phyloP scores from a whole-genome alignment of 2,888 invertebrate genomes.

The Xestia xanthographa region DNA sequence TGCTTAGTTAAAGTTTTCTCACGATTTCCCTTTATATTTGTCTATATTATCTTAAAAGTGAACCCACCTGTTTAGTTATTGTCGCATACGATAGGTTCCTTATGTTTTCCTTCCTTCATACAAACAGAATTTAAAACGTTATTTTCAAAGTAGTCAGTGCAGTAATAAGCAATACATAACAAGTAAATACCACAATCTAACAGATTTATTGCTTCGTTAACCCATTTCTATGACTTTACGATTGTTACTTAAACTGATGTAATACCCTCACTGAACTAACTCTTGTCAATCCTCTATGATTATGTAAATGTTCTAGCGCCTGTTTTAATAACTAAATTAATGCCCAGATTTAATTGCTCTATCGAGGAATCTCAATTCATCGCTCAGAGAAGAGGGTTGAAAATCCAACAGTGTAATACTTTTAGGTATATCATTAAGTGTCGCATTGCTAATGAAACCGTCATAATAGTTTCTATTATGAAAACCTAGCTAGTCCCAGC shows the following conservation, averaged over 20 bases:
- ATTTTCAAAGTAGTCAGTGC: not conserved
- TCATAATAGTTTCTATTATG: too few relatives aligned
- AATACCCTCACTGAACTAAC: slow-evolving; percentile 4
- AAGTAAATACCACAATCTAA: not conserved
- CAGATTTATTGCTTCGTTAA: slow-evolving; percentile 10
- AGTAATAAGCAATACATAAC: not conserved
- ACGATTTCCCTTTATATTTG: not conserved
- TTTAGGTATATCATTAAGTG: not conserved
- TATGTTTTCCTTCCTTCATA: not conserved
- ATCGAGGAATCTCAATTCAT: not conserved
- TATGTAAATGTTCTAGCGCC: not conserved
- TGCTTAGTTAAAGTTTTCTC: not conserved
- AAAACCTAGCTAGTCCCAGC: too few relatives aligned
- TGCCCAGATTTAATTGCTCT: not conserved
- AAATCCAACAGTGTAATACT: not conserved
- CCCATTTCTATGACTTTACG: slow-evolving; percentile 27
- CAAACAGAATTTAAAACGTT: not conserved
- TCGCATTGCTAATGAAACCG: too few relatives aligned
- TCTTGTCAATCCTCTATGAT: not conserved
- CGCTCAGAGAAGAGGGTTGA: not conserved
- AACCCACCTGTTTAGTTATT: not conserved
- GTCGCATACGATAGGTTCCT: not conserved
- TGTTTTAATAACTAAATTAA: not conserved
- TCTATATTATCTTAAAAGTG: not conserved
- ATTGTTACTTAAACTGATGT: slow-evolving; percentile 14